These are phyloP conservation scores for Picus viridis DNA, from an alignment of 2,797 vertebrate genomes.

Conservation along the genomic window DNA sequence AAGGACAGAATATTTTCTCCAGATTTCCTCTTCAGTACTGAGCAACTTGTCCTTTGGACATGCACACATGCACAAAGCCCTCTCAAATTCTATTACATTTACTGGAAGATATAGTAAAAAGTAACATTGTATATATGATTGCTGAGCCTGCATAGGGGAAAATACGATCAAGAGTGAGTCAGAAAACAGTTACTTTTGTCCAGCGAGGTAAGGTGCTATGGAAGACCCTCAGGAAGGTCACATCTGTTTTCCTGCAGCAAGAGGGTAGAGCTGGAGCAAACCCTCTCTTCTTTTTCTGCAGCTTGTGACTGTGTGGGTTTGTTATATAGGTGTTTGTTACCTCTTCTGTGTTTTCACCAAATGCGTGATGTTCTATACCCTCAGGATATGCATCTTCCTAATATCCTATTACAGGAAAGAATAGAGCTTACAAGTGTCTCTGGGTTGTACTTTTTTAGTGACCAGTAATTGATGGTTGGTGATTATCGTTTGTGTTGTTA, in stretches of 20 bases:
- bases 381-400: background rate
- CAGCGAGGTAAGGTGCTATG: background rate
- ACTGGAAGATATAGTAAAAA: background rate
- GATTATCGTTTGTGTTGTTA: accelerated
- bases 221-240: background rate
- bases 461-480: accelerated
- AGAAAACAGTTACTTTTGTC: background rate
- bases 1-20: background rate
- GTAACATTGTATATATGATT: accelerated
- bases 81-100: background rate
- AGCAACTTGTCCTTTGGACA: background rate
- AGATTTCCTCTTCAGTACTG: background rate
- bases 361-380: accelerated
- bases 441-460: background rate
- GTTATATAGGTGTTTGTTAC: background rate
- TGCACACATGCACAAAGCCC: accelerated
- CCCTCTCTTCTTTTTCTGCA: background rate
- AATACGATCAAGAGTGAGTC: background rate
- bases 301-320: background rate
- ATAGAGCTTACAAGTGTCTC: background rate
- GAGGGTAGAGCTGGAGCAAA: background rate
- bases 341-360: background rate
- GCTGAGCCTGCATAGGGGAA: background rate
- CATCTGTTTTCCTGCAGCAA: background rate
- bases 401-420: accelerated